These are phyloP conservation scores for Heliconius ethilla DNA, from an alignment of 2,888 invertebrate species.

Conservation along the genomic window DNA sequence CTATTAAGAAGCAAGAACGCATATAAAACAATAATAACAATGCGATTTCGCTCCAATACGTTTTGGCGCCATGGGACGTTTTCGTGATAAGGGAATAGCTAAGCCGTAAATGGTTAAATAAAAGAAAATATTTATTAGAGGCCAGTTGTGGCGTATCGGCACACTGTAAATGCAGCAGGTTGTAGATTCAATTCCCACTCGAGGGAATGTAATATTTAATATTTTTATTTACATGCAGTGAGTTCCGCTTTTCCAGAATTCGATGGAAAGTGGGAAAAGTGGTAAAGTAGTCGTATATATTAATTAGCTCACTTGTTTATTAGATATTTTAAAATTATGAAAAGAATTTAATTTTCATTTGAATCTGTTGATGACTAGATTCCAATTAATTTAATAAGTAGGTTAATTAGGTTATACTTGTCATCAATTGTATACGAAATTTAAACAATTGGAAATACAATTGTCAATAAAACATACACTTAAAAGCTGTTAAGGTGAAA, in stretches of 20 bases:
- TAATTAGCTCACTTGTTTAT: background rate
- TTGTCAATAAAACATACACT: too few species aligned
- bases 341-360: background rate
- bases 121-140: constrained; percentile 17
- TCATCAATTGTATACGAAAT: background rate
- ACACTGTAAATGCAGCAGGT: too few species aligned
- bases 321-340: background rate
- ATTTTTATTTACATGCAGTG: background rate
- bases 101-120: constrained; percentile 11
- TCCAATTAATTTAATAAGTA: background rate
- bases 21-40: constrained; percentile 37
- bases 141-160: too few species aligned
- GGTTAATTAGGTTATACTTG: background rate
- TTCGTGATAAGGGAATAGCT: constrained; percentile 39
- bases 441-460: too few species aligned
- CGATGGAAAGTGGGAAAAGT: too few species aligned
- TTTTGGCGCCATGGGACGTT: constrained; percentile 34
- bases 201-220: background rate
- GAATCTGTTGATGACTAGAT: background rate
- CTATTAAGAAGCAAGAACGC: constrained; percentile 27
- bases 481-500: background rate
- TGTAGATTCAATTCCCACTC: too few species aligned
- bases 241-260: too few species aligned
- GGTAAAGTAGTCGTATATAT: too few species aligned
- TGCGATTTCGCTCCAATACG: constrained; percentile 36